Evolutionary conservation across 2,797 vertebrate species (phyloP).

Genomic region (Rhinatrema bivittatum): DNA sequence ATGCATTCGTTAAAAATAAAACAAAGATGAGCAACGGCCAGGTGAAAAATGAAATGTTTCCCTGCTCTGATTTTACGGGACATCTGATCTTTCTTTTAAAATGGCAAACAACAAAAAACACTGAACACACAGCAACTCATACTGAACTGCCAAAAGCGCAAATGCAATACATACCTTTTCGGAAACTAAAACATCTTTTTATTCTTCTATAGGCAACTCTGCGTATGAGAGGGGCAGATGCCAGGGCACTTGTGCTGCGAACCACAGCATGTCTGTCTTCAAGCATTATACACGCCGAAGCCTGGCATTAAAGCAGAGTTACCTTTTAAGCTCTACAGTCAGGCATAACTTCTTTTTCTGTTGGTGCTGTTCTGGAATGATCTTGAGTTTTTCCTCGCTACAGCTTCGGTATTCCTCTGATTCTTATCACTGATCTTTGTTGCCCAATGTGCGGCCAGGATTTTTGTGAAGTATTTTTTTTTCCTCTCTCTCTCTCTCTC

Average conservation of each 20-base stretch:
- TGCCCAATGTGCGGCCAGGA: no score
- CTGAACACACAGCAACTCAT: no score
- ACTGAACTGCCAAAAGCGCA: no score
- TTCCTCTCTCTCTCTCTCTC: slow-evolving; percentile 31
- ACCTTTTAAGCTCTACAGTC: slow-evolving; percentile 30
- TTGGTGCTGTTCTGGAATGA: slow-evolving; percentile 17
- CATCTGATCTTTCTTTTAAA: no score
- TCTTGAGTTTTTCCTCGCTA: slow-evolving; percentile 14
- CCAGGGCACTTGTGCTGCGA: slow-evolving; percentile 55
- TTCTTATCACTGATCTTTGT: slow-evolving; percentile 2
- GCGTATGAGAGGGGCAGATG: slow-evolving; percentile 61
- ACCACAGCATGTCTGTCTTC: slow-evolving; percentile 55
- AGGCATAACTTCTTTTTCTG: not conserved
- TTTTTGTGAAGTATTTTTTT: slow-evolving; percentile 10
- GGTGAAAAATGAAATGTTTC: no score
- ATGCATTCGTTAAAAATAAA: no score
- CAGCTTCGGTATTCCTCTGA: slow-evolving; percentile 15
- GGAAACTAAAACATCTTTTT: slow-evolving; percentile 69
- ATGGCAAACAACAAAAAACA: no score
- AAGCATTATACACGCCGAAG: slow-evolving; percentile 61
- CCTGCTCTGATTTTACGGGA: no score
- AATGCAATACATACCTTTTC: slow-evolving; percentile 68
- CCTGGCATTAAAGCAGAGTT: slow-evolving; percentile 8
- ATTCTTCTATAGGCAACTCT: slow-evolving; percentile 74
- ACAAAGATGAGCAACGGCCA: no score